Evolutionary conservation across 37 sponge, comb jelly and placozoan species (phyloP), one percentile per base, ranked within the genome.

Genomic region (Hormiphora californensis): DNA sequence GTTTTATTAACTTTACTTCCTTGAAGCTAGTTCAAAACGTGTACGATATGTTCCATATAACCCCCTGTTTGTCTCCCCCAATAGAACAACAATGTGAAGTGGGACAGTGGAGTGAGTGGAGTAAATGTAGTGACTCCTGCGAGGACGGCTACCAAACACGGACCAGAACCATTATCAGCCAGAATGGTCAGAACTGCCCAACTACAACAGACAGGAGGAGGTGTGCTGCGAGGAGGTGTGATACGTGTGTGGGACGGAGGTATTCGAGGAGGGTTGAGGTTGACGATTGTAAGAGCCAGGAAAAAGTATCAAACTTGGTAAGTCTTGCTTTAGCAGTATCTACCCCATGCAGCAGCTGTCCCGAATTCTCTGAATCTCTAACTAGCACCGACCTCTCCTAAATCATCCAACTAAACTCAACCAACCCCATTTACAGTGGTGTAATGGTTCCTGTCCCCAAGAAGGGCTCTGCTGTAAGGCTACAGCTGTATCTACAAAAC

Each of bases 181-280:
- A n/a, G 46, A 43, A 73, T 7, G 81, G 81, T 5, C 40, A 73
- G 46, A 73, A 73, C 81, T 73, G 81, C 43, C 81, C 81, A 8
- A n/a, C 41, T 30, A n/a, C 43, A 46, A 46, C 40, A 46, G 81
- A 73, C 27, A 73, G 27, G 39, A 27, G 35, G 44, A 46, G 17
- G 35, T 73, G 81, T 40, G 43, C 40, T 46, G 38, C 44, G 39
- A 43, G 81, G 43, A 27, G 7, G 0, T 73, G 81, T 40, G 81
- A 73, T 46, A 73, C 81, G 44, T 73, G 81, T 46, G 43, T 46
- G 3, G 25, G n/a, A 8, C 12, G 4, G 46, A 46, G 21, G 35
- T 73, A 40, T 46, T 43, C 46, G 21, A 40, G 3, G 30, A 1
- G 1, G 25, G 9, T 73, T 17, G 81, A 73, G 81, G 44, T 28